These are phyloP conservation scores for Melangyna quadrimaculata DNA, from an alignment of 2,888 invertebrate genomes.

Conservation along the genomic window DNA sequence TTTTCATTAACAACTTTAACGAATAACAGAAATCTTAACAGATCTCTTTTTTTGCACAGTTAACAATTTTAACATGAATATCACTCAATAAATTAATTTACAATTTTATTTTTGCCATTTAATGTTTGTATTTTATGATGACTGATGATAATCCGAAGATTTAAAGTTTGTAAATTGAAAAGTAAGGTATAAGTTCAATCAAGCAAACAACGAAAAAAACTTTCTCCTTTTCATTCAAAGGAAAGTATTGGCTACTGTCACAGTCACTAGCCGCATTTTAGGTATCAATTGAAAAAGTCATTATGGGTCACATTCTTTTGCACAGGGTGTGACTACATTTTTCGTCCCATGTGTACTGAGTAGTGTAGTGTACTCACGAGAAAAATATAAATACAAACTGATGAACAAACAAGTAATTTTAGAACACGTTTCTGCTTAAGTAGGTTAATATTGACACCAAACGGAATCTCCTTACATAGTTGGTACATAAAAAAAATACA, in stretches of 20 bases:
- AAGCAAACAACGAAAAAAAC: slow-evolving; percentile 40
- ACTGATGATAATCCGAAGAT: background rate
- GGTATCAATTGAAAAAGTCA: background rate
- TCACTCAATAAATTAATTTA: slow-evolving; percentile 13
- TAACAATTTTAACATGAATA: slow-evolving; percentile 20
- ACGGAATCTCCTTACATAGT: slow-evolving; percentile 24
- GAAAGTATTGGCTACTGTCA: slow-evolving; percentile 51
- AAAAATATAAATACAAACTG: background rate
- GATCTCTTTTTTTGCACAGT: background rate
- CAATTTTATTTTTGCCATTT: slow-evolving; percentile 6
- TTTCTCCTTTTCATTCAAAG: slow-evolving; percentile 63
- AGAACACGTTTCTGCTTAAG: slow-evolving; percentile 57
- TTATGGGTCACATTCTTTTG: slow-evolving; percentile 15
- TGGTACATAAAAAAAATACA: background rate
- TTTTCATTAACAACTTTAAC: background rate
- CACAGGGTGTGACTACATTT: slow-evolving; percentile 37
- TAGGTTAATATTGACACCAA: slow-evolving; percentile 60
- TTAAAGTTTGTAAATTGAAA: background rate
- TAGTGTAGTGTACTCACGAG: background rate
- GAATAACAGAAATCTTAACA: background rate
- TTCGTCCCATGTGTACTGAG: background rate
- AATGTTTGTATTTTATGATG: background rate
- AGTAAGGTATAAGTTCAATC: slow-evolving; percentile 5
- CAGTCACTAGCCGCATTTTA: slow-evolving; percentile 19
- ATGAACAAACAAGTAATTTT: slow-evolving; percentile 21